Percentiles rank a stretch among this genome's conserved stretches.
These are phyloP conservation scores for Nebria brevicollis DNA, from an alignment of 2,888 invertebrate species.

Conservation along the genomic window DNA sequence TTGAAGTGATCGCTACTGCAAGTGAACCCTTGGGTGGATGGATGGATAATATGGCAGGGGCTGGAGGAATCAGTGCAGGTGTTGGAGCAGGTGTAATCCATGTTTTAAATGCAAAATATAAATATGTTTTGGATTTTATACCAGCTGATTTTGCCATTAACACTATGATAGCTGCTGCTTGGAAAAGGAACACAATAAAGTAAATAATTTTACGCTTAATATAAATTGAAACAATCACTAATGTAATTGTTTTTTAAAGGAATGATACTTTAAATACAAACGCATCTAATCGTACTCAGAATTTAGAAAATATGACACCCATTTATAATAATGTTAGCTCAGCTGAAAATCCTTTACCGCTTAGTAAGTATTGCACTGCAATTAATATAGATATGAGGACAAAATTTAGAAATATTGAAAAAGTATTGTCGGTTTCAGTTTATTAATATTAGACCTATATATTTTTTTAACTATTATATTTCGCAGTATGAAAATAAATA, in stretches of 20 bases:
- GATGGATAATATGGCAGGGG: background rate
- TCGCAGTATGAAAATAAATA: too few species aligned
- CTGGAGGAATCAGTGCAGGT: background rate
- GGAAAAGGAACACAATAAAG: background rate
- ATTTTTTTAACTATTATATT: too few species aligned
- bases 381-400: background rate
- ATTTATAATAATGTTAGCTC: constrained; percentile 91
- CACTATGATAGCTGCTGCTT: constrained; percentile 12
- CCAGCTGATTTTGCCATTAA: constrained; percentile 16
- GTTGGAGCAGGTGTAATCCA: background rate
- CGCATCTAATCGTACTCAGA: constrained; percentile 22
- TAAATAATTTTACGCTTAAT: background rate
- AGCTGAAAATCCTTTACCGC: constrained; percentile 81
- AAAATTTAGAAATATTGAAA: background rate
- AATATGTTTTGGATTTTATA: background rate
- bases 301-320: constrained; percentile 63
- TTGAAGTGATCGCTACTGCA: background rate
- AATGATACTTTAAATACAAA: background rate
- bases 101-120: background rate
- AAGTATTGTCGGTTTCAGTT: too few species aligned
- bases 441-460: too few species aligned
- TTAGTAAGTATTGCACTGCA: constrained; percentile 67
- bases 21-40: background rate
- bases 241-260: too few species aligned
- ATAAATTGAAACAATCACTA: background rate